Conservation (phyloP, 2,797 vertebrate species). For the Pampus argenteus region DNA sequence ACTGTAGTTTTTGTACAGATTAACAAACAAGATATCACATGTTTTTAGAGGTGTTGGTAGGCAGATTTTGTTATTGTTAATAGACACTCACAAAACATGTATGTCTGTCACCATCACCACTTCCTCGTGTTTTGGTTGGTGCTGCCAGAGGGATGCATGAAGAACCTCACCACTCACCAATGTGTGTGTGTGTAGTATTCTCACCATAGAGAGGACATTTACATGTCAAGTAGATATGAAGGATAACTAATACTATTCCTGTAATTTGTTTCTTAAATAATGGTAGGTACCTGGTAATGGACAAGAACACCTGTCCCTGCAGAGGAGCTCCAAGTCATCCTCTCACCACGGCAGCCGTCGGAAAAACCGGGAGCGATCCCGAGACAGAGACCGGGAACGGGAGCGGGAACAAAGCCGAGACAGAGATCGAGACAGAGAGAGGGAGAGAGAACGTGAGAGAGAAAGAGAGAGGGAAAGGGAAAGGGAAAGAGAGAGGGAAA, state of each 20-base stretch:
- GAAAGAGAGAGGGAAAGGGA: constrained; percentile 78
- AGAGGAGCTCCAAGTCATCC: constrained; percentile 89
- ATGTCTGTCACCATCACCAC: constrained; percentile 48
- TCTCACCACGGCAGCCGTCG: constrained; percentile 93
- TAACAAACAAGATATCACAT: background rate
- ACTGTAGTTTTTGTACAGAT: background rate
- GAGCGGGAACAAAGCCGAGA: constrained; percentile 78
- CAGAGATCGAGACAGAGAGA: constrained; percentile 80
- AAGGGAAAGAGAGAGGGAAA: constrained; percentile 66
- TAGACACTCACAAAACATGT: constrained; percentile 11
- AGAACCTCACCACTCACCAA: constrained; percentile 35
- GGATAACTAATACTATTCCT: background rate
- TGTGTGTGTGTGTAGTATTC: background rate
- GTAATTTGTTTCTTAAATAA: constrained; percentile 32
- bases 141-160: constrained; percentile 64
- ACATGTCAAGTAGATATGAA: background rate
- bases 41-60: background rate
- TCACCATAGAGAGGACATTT: background rate
- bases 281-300: constrained; percentile 91
- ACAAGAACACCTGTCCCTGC: constrained; percentile 93
- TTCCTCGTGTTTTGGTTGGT: constrained; percentile 48
- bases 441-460: constrained; percentile 78
- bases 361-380: constrained; percentile 94
- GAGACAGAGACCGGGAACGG: constrained; percentile 80
- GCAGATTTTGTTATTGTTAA: background rate